Percentiles rank a stretch among this genome's conserved stretches.
phyloP scores from a whole-genome alignment of 2,888 invertebrate species.

The Rapana venosa region DNA sequence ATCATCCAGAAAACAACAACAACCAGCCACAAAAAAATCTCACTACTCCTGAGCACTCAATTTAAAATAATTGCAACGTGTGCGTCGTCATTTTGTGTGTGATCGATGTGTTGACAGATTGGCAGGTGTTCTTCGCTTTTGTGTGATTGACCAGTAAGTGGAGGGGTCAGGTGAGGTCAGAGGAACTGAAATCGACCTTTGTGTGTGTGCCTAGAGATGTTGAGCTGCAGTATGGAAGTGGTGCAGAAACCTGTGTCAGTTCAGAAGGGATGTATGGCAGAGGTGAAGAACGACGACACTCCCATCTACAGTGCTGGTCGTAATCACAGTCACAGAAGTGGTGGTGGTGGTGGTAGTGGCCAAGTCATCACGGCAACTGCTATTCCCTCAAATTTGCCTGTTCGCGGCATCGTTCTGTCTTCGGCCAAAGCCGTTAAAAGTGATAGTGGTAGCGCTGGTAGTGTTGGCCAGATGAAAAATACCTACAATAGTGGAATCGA shows the following conservation, averaged over 20 bases:
- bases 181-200: not conserved
- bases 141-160: not conserved
- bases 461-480: not conserved
- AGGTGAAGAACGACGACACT: not conserved
- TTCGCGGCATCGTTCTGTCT: not conserved
- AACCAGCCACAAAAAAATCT: no score
- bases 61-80: not conserved
- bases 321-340: not conserved
- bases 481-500: not conserved
- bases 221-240: not conserved
- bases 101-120: not conserved
- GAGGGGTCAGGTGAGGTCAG: not conserved
- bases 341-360: not conserved
- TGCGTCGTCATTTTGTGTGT: not conserved
- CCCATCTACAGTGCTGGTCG: not conserved
- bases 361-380: not conserved
- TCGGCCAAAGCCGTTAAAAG: not conserved
- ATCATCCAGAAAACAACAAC: no score
- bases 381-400: not conserved
- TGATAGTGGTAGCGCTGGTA: not conserved
- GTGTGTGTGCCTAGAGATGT: not conserved
- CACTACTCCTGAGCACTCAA: not conserved
- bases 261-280: not conserved
- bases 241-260: not conserved
- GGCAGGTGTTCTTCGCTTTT: not conserved